Conservation (phyloP, 2,113 vertebrate species). For the crab-eating macaque (Macaca fascicularis) region T2T-MFA8v1.1 NC_088384.1:11755001-11755500, state of each 20-base stretch:
- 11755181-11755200: not conserved
- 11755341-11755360: conserved; percentile 10
- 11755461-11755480: not conserved
- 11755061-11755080: not conserved
- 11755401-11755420: not conserved
- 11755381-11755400: not conserved
- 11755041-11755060: not conserved
- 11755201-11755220: not conserved
- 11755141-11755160: not conserved
- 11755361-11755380: conserved; percentile 10
- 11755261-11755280: not conserved
- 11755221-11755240: not conserved
- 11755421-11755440: not conserved
- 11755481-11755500: not conserved
- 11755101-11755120: conserved; percentile 11
- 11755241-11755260: conserved; percentile 23
- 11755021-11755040: not conserved
- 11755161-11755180: not conserved
- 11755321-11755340: not conserved
- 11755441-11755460: not conserved
- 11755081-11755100: not conserved
- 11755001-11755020: not conserved
- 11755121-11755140: not conserved
- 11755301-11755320: not conserved
- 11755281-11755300: not conserved